Conservation (phyloP, 2,113 vertebrate species). For the Lophius piscatorius region DNA sequence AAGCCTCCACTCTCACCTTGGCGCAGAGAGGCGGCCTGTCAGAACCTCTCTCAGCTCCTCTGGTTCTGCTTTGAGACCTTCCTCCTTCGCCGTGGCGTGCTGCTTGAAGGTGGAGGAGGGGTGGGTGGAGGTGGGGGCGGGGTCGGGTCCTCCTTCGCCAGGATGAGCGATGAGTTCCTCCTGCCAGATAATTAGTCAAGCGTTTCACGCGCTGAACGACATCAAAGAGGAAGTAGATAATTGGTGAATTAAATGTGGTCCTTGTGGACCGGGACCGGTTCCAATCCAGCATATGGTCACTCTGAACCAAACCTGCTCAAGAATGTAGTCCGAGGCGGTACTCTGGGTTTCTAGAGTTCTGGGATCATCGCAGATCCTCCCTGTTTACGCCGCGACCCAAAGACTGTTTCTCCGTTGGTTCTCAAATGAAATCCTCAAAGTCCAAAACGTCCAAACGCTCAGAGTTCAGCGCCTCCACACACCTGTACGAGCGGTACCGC, state of each 20-base stretch:
- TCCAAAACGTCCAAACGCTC: no score
- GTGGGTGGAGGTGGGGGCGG: not conserved
- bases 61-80: slow-evolving; percentile 22
- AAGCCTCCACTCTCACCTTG: slow-evolving; percentile 70
- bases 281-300: slow-evolving; percentile 47
- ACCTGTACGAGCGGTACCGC: no score
- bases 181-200: slow-evolving; percentile 78
- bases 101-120: slow-evolving; percentile 56
- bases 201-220: slow-evolving; percentile 78
- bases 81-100: slow-evolving; percentile 25
- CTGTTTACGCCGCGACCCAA: no score
- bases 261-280: slow-evolving; percentile 13
- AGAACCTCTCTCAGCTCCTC: slow-evolving; percentile 42
- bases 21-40: slow-evolving; percentile 51
- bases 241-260: slow-evolving; percentile 60
- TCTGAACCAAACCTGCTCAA: slow-evolving; percentile 27
- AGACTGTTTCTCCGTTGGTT: no score
- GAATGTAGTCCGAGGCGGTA: no score
- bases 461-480: no score
- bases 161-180: slow-evolving; percentile 66
- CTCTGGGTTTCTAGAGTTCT: no score
- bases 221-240: slow-evolving; percentile 75
- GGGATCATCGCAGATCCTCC: no score
- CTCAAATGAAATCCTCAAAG: no score
- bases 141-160: slow-evolving; percentile 61